Percentiles rank a stretch among this genome's conserved stretches.
Evolutionary conservation across 2,113 vertebrate genomes (phyloP).

Genomic region (Percina caprodes): DNA sequence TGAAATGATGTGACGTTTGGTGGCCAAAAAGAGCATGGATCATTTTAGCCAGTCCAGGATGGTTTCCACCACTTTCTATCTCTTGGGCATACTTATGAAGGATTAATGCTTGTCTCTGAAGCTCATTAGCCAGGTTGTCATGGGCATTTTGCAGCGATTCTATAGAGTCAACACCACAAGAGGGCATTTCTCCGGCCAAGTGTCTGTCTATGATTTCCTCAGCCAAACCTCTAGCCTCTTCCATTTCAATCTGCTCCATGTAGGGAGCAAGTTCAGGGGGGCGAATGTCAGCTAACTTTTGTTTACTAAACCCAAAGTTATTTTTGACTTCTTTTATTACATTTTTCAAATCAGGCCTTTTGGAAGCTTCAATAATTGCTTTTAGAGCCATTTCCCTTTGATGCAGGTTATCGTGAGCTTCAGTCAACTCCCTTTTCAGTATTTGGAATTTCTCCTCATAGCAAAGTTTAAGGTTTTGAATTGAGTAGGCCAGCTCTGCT

Average conservation of each 20-base stretch:
- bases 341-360: constrained; percentile 84
- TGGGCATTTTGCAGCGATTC: constrained; percentile 82
- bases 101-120: constrained; percentile 88
- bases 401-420: constrained; percentile 85
- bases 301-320: constrained; percentile 76
- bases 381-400: constrained; percentile 87
- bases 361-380: constrained; percentile 85
- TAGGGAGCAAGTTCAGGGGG: constrained; percentile 78
- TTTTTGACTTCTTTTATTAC: constrained; percentile 86
- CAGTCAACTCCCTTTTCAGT: constrained; percentile 88
- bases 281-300: constrained; percentile 74
- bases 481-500: constrained; percentile 89
- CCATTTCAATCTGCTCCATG: constrained; percentile 80
- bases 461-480: constrained; percentile 88
- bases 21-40: constrained; percentile 80
- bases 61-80: constrained; percentile 81
- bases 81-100: constrained; percentile 88
- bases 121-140: constrained; percentile 88
- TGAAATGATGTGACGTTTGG: constrained; percentile 76
- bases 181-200: constrained; percentile 56
- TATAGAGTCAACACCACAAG: constrained; percentile 74
- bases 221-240: constrained; percentile 72
- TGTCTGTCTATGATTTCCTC: constrained; percentile 80
- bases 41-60: constrained; percentile 84
- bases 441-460: constrained; percentile 87